Conservation (phyloP, 2,888 invertebrate genomes). For the Meliscaeva auricollis region DNA sequence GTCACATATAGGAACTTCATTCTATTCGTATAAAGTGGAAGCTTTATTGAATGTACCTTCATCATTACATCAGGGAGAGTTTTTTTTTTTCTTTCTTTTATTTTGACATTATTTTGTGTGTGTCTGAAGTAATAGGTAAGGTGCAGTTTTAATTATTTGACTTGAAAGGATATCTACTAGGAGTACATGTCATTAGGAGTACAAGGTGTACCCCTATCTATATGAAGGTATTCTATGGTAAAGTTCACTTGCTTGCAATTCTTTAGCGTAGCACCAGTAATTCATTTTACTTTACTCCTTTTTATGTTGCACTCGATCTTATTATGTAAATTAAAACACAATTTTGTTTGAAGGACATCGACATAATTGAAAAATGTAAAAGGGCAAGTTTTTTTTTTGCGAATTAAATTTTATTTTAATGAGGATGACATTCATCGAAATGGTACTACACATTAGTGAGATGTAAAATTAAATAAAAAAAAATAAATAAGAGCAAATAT, state of each 20-base stretch:
- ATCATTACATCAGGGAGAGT: constrained; percentile 53
- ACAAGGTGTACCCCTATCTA: neutral
- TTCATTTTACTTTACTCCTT: neutral
- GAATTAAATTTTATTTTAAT: neutral
- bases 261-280: constrained; percentile 39
- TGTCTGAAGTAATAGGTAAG: constrained; percentile 29
- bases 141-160: constrained; percentile 72
- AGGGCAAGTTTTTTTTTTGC: neutral
- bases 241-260: constrained; percentile 33
- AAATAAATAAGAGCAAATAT: neutral
- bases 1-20: neutral
- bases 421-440: neutral
- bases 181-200: constrained; percentile 42
- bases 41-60: constrained; percentile 21
- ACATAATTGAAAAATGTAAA: neutral
- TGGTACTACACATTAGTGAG: neutral
- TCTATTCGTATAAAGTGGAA: neutral
- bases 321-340: neutral
- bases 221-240: neutral
- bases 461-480: neutral
- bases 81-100: neutral
- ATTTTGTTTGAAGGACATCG: constrained; percentile 5
- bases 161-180: constrained; percentile 58
- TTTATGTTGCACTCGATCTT: neutral
- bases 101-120: constrained; percentile 21